phyloP scores from a whole-genome alignment of 2,113 vertebrate species.

The Redunca redunca region DNA sequence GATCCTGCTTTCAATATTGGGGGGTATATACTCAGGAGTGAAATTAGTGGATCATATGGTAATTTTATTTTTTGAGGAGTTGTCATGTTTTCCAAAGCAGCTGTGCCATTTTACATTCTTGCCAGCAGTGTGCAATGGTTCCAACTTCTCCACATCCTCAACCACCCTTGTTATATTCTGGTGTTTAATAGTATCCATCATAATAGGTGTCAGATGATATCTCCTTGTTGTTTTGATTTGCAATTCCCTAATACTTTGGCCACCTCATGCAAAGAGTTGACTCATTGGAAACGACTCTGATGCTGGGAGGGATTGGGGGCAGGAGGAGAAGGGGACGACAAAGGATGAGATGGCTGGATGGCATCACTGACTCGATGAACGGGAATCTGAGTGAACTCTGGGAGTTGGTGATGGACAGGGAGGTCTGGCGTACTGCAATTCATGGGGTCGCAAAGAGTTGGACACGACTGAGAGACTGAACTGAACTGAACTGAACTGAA shows the following conservation, averaged over 20 bases:
- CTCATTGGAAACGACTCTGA: no score
- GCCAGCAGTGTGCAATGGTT: background rate
- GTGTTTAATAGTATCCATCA: background rate
- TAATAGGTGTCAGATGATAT: background rate
- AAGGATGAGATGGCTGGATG: no score
- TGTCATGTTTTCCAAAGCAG: background rate
- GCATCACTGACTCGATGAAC: no score
- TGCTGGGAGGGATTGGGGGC: no score
- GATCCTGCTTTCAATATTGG: background rate
- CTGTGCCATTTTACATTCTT: background rate
- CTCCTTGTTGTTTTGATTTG: background rate
- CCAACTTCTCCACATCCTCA: background rate
- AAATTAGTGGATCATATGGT: background rate
- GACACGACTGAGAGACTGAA: no score
- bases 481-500: no score
- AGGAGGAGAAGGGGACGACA: no score
- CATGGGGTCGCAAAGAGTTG: no score
- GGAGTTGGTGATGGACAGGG: no score
- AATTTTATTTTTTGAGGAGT: background rate
- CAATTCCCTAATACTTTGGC: background rate
- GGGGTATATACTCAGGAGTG: background rate
- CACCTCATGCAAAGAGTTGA: no score
- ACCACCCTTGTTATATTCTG: background rate
- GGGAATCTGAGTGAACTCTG: no score
- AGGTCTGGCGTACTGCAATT: rapidly evolving